Conservation (phyloP, 2,888 invertebrate species). For the Archips xylosteana region DNA sequence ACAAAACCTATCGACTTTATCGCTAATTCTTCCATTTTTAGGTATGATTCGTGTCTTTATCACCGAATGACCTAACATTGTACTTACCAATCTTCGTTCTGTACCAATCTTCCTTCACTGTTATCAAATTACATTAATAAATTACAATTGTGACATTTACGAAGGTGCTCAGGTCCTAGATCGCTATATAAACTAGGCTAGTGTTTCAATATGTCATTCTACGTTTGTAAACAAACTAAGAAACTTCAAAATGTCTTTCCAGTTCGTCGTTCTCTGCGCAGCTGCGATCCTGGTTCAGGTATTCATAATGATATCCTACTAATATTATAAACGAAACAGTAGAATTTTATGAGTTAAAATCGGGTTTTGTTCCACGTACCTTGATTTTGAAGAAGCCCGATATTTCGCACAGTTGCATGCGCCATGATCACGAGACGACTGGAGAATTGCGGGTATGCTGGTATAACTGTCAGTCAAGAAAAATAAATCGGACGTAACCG, state of each 20-base stretch:
- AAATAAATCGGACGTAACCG: no score
- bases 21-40: neutral
- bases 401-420: no score
- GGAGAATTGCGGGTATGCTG: no score
- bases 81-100: neutral
- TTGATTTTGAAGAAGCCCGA: no score
- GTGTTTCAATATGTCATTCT: neutral
- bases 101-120: neutral
- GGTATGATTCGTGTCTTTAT: neutral
- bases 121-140: neutral
- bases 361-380: no score
- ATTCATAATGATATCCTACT: no score
- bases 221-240: neutral
- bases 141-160: neutral
- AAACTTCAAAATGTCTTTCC: constrained; percentile 16
- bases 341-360: no score
- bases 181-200: constrained; percentile 15
- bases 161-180: neutral
- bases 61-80: neutral
- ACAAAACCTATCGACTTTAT: neutral
- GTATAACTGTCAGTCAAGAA: no score
- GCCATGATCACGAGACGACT: no score
- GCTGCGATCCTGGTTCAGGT: constrained; percentile 31
- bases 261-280: constrained; percentile 18
- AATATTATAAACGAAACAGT: no score